Conservation (phyloP, 1,140 invertebrate genomes). For the Lepidotrigona ventralis region DNA sequence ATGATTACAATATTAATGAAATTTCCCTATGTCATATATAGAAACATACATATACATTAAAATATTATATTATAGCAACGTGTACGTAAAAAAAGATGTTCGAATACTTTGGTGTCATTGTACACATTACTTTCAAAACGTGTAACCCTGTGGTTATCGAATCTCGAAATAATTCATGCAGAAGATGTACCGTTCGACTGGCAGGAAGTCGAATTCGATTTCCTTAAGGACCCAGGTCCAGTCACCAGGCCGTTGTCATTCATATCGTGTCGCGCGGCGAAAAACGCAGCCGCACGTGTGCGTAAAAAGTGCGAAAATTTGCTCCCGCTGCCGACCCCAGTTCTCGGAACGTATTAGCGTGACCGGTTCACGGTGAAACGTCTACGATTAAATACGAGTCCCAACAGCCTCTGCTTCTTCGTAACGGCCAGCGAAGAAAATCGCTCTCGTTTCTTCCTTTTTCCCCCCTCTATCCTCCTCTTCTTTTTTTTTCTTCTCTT, state of each 20-base stretch:
- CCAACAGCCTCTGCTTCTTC: conserved; percentile 15
- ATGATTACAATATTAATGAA: no score
- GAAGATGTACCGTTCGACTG: neutral
- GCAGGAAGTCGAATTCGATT: conserved; percentile 5
- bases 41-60: no score
- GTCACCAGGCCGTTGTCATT: conserved; percentile 3
- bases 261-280: neutral
- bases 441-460: conserved; percentile 18
- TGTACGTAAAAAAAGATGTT: no score
- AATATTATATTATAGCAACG: no score
- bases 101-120: no score
- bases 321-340: neutral
- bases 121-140: neutral
- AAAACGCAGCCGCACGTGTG: neutral
- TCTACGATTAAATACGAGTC: conserved; percentile 46
- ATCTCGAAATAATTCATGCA: neutral
- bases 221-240: neutral
- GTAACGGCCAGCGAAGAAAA: conserved; percentile 27
- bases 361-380: conserved; percentile 46
- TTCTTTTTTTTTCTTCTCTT: neutral
- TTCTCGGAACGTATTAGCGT: conserved; percentile 39
- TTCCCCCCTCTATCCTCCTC: neutral
- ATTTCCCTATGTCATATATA: no score
- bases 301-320: conserved; percentile 32
- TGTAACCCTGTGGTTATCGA: neutral